Evolutionary conservation across 2,888 invertebrate species (phyloP), one percentile per base, ranked within the genome.

Genomic region (Limnephilus marmoratus): DNA sequence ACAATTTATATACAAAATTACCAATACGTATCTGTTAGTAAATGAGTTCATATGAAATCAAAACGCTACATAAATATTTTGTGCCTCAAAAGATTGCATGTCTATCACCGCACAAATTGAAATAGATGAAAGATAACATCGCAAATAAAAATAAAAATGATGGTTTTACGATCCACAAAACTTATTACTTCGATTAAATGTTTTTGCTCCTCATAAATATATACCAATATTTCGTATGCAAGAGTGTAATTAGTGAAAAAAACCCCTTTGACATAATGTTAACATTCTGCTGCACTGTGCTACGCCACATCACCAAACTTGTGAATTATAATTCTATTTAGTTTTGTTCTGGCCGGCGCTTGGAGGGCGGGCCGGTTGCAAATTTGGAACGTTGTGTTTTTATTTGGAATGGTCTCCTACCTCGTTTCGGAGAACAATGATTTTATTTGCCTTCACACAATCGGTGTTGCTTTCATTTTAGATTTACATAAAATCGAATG

Each of bases 401-500:
- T 87, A 53, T 87, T 87, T 53, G 87, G 15, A 68, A 87, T 41
- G 68, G 53, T 68, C 86, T 86, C 49, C 49, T 86, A 49, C 86
- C 86, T 68, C 87, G 87, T 87, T 87, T 31, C 68, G 24, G 68
- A 37, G 87, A 87, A 87, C 87, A 87, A 87, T 87, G 87, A 87
- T 87, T 31, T 87, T 87, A 68, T 87, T 87, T 87, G 87, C 29
- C 53, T 87, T 87, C 68, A 87, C 87, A 87, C 34, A 87, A 68
- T 87, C 87, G 68, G 37, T 53, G 34, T 87, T 87, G 87, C 87
- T 87, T 87, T 87, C 87, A 87, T 87, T 87, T 87, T 68, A 68
- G 68, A 87, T 87, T 87, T 87, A 87, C 87, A 87, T 87, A 87
- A 31, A 87, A 53, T 34, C 87, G 87, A 87, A 87, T 87, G 34